phyloP scores from a whole-genome alignment of 2,888 invertebrate genomes.

The Arctia plantaginis region DNA sequence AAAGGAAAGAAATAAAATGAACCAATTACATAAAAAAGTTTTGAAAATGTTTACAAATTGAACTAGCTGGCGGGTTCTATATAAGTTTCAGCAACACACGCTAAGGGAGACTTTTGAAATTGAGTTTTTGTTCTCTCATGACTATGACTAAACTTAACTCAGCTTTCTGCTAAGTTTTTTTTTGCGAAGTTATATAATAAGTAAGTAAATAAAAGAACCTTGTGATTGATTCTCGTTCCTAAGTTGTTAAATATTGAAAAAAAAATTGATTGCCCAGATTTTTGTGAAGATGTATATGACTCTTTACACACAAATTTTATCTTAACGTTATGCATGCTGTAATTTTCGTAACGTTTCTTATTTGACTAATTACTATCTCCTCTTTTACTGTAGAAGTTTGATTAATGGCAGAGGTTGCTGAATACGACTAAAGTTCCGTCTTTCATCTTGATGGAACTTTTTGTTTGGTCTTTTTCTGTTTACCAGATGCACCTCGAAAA shows the following conservation, averaged over 20 bases:
- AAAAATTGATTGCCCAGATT: too few relatives aligned
- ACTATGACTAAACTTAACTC: background rate
- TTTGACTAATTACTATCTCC: too few relatives aligned
- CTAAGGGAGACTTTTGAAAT: slow-evolving; percentile 34
- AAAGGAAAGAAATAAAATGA: slow-evolving; percentile 13
- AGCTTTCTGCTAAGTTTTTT: background rate
- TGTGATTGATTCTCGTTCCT: background rate
- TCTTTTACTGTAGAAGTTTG: too few relatives aligned
- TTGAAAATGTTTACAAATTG: slow-evolving; percentile 17
- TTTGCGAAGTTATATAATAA: background rate
- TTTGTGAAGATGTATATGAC: too few relatives aligned
- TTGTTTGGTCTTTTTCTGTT: background rate
- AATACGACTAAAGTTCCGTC: too few relatives aligned
- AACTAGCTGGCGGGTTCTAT: slow-evolving; percentile 23
- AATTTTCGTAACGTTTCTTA: too few relatives aligned
- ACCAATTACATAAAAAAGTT: slow-evolving; percentile 21
- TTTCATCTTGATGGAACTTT: too few relatives aligned
- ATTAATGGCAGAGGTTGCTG: too few relatives aligned
- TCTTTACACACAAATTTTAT: too few relatives aligned
- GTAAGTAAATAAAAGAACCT: background rate
- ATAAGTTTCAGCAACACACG: slow-evolving; percentile 37
- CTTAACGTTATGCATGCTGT: too few relatives aligned
- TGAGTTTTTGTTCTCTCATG: slow-evolving; percentile 35
- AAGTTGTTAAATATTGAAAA: too few relatives aligned
- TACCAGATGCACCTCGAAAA: background rate